Evolutionary conservation across 2,888 invertebrate species (phyloP), one percentile per base, ranked within the genome.

Genomic region (Autographa pulchrina): DNA sequence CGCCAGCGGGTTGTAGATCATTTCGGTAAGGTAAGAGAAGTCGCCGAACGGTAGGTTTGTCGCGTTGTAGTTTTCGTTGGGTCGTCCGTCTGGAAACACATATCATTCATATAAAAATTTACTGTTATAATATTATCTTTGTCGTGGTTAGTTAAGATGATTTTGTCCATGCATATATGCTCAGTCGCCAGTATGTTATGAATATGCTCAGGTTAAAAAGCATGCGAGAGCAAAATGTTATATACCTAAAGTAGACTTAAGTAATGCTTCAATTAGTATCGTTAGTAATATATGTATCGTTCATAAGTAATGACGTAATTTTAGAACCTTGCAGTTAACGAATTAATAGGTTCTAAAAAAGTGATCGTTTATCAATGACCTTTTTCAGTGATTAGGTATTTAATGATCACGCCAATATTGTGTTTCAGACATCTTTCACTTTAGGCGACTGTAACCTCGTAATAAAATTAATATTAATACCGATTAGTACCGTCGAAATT

Each of bases 51-150:
- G 96, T 11, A 96, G 91, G 83, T 96, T 96, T 11, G 94, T 95
- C n/a, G 94, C 95, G 82, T 96, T 96, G 91, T 96, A 96, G 90
- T 96, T 96, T 80, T 96, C 96, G 87, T 96, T 95, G 71, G 96
- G 95, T 56, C 96, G 92, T 61, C 94, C 94, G 80, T 95, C 95
- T 96, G 92, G 0, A 86, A 88, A 8, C 8, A 20, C 32, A 32
- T 35, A 5, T 9, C 9, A 16, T 66, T 20, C n/a, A n/a, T n/a
- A n/a, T n/a, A n/a, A n/a, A n/a, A n/a, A n/a, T n/a, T 56, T 20
- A 56, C 11, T 5, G 20, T 2, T 20, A 7, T 13, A 25, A 25
- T 5, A 1, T 4, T 9, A 13, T 1, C 9, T 0, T 11, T 14
- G 13, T 11, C 32, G 61, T 54, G 6, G 8, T 75, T 78, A 77